phyloP scores from a whole-genome alignment of 1,140 invertebrate genomes.

The Lepidurus couesii region DNA sequence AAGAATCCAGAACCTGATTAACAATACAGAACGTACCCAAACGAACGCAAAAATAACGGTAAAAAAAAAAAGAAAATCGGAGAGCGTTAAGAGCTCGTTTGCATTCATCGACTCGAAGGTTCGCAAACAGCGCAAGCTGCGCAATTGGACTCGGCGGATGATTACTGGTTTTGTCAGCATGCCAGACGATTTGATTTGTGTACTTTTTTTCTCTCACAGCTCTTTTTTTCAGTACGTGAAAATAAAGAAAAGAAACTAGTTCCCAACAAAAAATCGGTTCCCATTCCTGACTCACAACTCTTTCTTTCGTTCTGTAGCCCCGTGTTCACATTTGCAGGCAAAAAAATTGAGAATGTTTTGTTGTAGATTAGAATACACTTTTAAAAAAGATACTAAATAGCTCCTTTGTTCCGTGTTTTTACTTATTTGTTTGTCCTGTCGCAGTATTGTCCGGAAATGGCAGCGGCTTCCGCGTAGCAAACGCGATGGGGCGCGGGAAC shows the following conservation, averaged over 20 bases:
- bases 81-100: background rate
- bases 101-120: background rate
- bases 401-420: background rate
- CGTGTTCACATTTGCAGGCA: background rate
- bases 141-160: background rate
- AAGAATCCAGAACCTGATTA: background rate
- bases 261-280: too few relatives aligned
- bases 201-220: background rate
- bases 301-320: too few relatives aligned
- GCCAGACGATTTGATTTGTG: background rate
- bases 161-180: background rate
- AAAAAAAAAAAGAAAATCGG: background rate
- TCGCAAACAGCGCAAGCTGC: background rate
- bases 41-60: background rate
- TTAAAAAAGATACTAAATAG: background rate
- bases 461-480: slow-evolving; percentile 16
- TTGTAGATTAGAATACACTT: background rate
- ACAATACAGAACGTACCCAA: background rate
- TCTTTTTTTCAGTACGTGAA: background rate
- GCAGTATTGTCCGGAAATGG: slow-evolving; percentile 4
- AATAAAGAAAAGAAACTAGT: too few relatives aligned
- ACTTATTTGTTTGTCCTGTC: background rate
- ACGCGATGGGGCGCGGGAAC: background rate
- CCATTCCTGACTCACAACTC: too few relatives aligned
- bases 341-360: background rate